Evolutionary conservation across 2,888 invertebrate species (phyloP).

Genomic region (Pollenia griseotomentosa): DNA sequence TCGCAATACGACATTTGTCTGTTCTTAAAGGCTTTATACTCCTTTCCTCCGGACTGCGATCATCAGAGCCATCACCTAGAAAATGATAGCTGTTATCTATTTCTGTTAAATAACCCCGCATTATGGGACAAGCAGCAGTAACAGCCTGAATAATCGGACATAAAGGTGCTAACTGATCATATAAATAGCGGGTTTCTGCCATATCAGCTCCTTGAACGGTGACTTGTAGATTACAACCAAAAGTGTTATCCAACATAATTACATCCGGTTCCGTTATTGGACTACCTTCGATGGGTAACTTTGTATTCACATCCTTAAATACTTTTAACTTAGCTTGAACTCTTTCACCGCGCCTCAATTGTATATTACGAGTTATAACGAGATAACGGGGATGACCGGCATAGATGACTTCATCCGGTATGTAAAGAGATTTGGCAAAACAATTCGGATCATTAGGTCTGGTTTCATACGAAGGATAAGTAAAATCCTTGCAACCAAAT

Average conservation of each 20-base stretch:
- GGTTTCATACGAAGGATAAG: constrained; percentile 88
- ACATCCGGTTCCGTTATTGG: constrained; percentile 92
- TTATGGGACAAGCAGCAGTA: constrained; percentile 97
- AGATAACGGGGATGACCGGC: constrained; percentile 98
- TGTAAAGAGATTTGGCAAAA: constrained; percentile 93
- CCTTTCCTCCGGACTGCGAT: constrained; percentile 97
- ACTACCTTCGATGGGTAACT: constrained; percentile 92
- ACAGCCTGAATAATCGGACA: constrained; percentile 99
- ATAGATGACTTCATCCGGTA: constrained; percentile 97
- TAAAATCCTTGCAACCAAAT: constrained; percentile 95
- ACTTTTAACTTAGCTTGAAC: constrained; percentile 99
- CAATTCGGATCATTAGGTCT: constrained; percentile 89
- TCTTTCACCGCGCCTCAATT: constrained; percentile 95
- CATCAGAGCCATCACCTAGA: constrained; percentile 88
- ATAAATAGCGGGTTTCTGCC: constrained; percentile 96
- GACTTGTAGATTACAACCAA: constrained; percentile 98
- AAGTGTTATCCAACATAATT: constrained; percentile 99
- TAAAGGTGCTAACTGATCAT: constrained; percentile 98
- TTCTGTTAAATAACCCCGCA: constrained; percentile 96
- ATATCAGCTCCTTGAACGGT: constrained; percentile 98
- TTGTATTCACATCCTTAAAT: constrained; percentile 94
- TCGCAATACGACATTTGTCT: constrained; percentile 93
- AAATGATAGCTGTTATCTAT: constrained; percentile 54
- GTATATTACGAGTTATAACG: constrained; percentile 96
- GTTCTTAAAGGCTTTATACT: constrained; percentile 89